Evolutionary conservation across 1,140 invertebrate genomes (phyloP).

Genomic region (Drosophila azteca): DNA sequence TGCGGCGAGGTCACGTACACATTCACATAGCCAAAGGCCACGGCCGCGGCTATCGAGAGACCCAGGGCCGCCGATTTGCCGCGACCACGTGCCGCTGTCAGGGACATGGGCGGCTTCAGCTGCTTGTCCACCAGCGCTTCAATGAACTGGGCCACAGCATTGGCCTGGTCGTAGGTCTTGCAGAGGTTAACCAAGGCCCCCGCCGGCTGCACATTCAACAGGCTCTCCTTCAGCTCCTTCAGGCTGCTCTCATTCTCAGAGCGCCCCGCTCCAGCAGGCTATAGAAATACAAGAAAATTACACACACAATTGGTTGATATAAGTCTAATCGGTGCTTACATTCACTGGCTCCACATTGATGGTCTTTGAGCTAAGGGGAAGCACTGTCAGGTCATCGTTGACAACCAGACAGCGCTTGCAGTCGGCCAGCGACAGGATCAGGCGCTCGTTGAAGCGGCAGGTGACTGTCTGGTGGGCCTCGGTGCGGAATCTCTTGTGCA

Average conservation of each 20-base stretch:
- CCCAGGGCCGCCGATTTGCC: slow-evolving; percentile 99
- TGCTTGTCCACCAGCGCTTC: slow-evolving; percentile 97
- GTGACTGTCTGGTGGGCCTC: slow-evolving; percentile 97
- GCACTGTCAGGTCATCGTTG: slow-evolving; percentile 95
- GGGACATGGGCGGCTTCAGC: slow-evolving; percentile 92
- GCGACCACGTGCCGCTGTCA: slow-evolving; percentile 97
- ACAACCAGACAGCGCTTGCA: slow-evolving; percentile 95
- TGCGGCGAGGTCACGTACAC: slow-evolving; percentile 99
- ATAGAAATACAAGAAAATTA: background rate
- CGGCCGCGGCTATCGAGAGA: slow-evolving; percentile 93
- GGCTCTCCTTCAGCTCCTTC: slow-evolving; percentile 88
- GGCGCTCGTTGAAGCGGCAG: slow-evolving; percentile 98
- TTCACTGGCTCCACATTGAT: slow-evolving; percentile 90
- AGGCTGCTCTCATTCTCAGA: slow-evolving; percentile 87
- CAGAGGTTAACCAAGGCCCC: slow-evolving; percentile 95
- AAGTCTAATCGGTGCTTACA: slow-evolving; percentile 76
- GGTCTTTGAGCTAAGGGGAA: slow-evolving; percentile 96
- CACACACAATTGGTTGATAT: slow-evolving; percentile 6
- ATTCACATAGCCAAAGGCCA: slow-evolving; percentile 97
- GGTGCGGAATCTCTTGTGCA: slow-evolving; percentile 97
- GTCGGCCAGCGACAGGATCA: slow-evolving; percentile 95
- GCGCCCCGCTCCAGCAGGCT: slow-evolving; percentile 57
- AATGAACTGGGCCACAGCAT: slow-evolving; percentile 96
- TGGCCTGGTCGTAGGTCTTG: slow-evolving; percentile 97
- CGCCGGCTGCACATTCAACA: slow-evolving; percentile 94